These are phyloP conservation scores for Triplophysa rosa DNA, from an alignment of 2,113 vertebrate genomes.

Conservation along the genomic window DNA sequence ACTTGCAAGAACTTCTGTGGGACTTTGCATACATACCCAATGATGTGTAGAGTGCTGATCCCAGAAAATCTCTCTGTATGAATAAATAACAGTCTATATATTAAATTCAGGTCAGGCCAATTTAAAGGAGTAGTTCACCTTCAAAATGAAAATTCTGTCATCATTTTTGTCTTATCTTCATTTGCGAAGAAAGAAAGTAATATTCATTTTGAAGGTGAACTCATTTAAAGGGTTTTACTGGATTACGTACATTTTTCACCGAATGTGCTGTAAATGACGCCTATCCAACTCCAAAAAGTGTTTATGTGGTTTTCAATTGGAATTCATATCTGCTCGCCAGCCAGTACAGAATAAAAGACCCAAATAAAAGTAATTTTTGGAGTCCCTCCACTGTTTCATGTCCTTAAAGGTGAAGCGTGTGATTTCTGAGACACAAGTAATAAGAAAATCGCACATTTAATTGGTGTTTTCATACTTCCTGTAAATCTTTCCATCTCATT, in stretches of 20 bases:
- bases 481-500: not conserved
- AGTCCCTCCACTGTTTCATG: not conserved
- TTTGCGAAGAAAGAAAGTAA: too few species aligned
- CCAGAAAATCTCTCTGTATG: too few species aligned
- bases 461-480: not conserved
- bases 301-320: conserved; percentile 17
- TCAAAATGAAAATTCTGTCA: too few species aligned
- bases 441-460: too few species aligned
- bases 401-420: not conserved
- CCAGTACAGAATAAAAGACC: conserved; percentile 21
- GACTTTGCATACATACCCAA: too few species aligned
- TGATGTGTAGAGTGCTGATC: too few species aligned
- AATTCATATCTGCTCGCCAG: conserved; percentile 40
- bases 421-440: not conserved
- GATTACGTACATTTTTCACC: not conserved
- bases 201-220: too few species aligned
- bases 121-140: not conserved
- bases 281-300: conserved; percentile 2
- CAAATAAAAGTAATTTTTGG: conserved; percentile 35
- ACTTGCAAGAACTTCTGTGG: too few species aligned
- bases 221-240: not conserved
- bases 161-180: too few species aligned
- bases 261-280: not conserved
- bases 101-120: too few species aligned
- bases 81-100: too few species aligned